A percentile compares a stretch with the other conserved stretches of the same genome.
phyloP scores from a whole-genome alignment of 2,888 invertebrate genomes.

The Synergus itoensis region DNA sequence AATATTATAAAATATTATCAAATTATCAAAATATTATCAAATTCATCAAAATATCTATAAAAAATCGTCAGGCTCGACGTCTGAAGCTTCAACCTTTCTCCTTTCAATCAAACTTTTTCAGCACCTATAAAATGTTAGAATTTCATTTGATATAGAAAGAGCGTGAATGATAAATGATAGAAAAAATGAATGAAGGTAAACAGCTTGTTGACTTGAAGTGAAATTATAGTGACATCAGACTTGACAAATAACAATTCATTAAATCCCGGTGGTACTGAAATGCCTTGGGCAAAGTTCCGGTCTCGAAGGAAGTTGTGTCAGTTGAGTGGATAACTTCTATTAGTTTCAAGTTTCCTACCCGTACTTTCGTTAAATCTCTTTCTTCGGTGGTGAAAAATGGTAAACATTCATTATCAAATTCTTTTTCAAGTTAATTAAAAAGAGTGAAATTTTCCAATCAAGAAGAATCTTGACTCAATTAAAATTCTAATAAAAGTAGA shows the following conservation, averaged over 20 bases:
- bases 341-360: slow-evolving; percentile 13
- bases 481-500: neutral
- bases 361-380: neutral
- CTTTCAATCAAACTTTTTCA: neutral
- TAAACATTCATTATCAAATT: neutral
- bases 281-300: slow-evolving; percentile 4
- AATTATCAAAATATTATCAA: no score
- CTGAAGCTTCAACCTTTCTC: no score
- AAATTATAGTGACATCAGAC: neutral
- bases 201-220: neutral
- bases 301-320: neutral
- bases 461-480: neutral
- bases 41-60: no score
- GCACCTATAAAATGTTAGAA: neutral
- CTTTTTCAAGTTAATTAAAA: neutral
- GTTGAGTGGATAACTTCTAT: slow-evolving; percentile 26
- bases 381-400: neutral
- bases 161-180: neutral
- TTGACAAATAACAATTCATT: slow-evolving; percentile 13
- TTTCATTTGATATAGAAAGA: neutral
- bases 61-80: no score
- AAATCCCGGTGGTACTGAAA: neutral
- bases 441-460: neutral
- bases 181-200: neutral
- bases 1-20: no score